These are phyloP conservation scores for Clepsis dumicolana DNA, from an alignment of 2,888 invertebrate genomes.

Conservation along the genomic window DNA sequence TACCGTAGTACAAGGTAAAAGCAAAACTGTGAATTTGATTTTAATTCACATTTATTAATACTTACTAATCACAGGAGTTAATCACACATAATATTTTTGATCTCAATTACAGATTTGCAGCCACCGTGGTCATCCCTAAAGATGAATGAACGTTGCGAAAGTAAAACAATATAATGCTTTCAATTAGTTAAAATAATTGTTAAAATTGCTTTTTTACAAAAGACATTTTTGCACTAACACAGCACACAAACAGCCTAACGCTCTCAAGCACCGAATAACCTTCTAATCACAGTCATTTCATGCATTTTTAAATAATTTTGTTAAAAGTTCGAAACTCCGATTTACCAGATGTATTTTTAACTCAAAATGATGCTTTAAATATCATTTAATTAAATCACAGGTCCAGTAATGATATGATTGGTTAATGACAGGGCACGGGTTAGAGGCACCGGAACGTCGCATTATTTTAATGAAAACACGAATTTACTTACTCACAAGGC, in stretches of 20 bases:
- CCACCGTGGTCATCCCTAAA: too few species aligned
- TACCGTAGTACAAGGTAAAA: too few species aligned
- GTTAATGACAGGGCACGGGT: slow-evolving; percentile 36
- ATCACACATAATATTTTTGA: too few species aligned
- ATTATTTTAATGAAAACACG: slow-evolving; percentile 31
- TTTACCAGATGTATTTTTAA: slow-evolving; percentile 1
- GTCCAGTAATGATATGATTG: slow-evolving; percentile 38
- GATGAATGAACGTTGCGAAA: too few species aligned
- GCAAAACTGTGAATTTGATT: neutral
- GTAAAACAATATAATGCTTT: too few species aligned
- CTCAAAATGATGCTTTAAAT: slow-evolving; percentile 11
- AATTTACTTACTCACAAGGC: neutral
- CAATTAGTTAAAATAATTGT: too few species aligned
- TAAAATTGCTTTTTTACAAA: too few species aligned
- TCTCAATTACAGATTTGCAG: too few species aligned
- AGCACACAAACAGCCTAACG: neutral
- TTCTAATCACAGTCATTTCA: neutral
- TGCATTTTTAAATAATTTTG: neutral
- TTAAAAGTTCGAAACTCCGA: neutral
- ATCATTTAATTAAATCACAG: slow-evolving; percentile 38
- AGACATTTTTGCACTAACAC: too few species aligned
- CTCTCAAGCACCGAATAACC: slow-evolving; percentile 1
- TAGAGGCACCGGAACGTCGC: slow-evolving; percentile 8
- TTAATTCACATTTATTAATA: too few species aligned
- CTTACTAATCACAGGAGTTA: too few species aligned